These are phyloP conservation scores for Sinelater perroti DNA, from an alignment of 2,888 invertebrate species.

Conservation along the genomic window DNA sequence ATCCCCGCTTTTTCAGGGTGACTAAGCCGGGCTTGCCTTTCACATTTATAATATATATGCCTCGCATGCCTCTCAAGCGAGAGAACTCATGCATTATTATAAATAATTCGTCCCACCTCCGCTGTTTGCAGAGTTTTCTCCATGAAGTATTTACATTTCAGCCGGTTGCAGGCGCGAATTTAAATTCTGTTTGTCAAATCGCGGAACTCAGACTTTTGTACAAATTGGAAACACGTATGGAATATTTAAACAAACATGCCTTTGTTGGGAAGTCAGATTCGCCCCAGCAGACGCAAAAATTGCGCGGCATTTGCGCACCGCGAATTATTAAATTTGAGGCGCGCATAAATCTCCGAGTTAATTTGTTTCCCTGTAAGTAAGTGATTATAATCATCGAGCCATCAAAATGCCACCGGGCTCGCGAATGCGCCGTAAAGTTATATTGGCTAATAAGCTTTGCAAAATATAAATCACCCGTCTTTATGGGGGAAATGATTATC, in stretches of 20 bases:
- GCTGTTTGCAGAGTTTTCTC: constrained; percentile 49
- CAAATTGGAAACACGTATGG: constrained; percentile 38
- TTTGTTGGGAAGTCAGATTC: constrained; percentile 11
- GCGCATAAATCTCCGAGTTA: too few species aligned
- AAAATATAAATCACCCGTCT: constrained; percentile 21
- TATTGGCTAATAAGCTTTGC: constrained; percentile 18
- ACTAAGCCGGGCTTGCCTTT: constrained; percentile 18
- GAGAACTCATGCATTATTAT: constrained; percentile 51
- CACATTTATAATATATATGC: constrained; percentile 19
- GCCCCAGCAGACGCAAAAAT: neutral
- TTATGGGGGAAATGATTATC: constrained; percentile 20
- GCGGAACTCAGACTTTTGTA: constrained; percentile 42
- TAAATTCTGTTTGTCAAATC: constrained; percentile 54
- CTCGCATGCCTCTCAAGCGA: constrained; percentile 25
- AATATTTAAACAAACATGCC: constrained; percentile 37
- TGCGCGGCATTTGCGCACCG: neutral
- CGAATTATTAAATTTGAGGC: too few species aligned
- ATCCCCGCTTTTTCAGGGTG: constrained; percentile 8
- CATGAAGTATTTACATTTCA: constrained; percentile 54
- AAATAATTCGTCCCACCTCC: constrained; percentile 50
- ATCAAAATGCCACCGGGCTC: constrained; percentile 9
- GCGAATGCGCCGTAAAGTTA: constrained; percentile 10
- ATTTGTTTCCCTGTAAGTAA: too few species aligned
- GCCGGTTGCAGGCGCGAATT: constrained; percentile 46
- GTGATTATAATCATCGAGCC: constrained; percentile 5